A percentile compares a stretch with the other conserved stretches of the same genome.
phyloP scores from a whole-genome alignment of 2,113 vertebrate genomes.

The Ictalurus furcatus region DNA sequence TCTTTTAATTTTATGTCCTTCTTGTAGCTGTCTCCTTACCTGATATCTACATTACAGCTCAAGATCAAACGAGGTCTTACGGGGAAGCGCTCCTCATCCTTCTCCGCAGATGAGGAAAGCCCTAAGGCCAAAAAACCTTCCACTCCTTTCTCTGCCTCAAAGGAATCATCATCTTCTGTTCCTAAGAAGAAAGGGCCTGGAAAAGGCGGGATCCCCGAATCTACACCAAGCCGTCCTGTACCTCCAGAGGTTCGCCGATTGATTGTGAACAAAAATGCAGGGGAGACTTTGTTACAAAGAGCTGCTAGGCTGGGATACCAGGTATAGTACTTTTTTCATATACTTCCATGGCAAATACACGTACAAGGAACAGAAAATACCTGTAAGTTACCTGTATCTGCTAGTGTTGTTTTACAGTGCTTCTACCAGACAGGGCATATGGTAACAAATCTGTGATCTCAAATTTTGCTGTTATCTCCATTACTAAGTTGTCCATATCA shows the following conservation, averaged over 20 bases:
- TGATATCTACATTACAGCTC: slow-evolving; percentile 58
- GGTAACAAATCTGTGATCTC: too few species aligned
- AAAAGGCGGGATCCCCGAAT: slow-evolving; percentile 70
- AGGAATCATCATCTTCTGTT: slow-evolving; percentile 62
- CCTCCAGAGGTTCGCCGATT: slow-evolving; percentile 91
- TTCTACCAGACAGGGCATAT: not conserved
- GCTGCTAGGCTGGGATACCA: slow-evolving; percentile 95
- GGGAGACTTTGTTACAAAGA: slow-evolving; percentile 92
- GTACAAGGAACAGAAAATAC: not conserved
- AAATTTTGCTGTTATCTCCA: not conserved
- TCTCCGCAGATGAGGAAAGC: slow-evolving; percentile 56
- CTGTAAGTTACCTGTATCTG: not conserved
- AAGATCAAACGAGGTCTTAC: slow-evolving; percentile 69
- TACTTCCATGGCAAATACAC: not conserved
- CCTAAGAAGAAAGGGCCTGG: slow-evolving; percentile 73
- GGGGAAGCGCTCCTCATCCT: slow-evolving; percentile 65
- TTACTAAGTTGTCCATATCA: not conserved
- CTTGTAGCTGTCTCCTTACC: slow-evolving; percentile 38
- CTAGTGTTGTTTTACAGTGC: not conserved
- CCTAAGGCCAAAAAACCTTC: slow-evolving; percentile 69
- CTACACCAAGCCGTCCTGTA: slow-evolving; percentile 71
- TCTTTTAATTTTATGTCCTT: slow-evolving; percentile 32
- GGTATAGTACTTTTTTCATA: slow-evolving; percentile 65
- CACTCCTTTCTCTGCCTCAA: slow-evolving; percentile 65
- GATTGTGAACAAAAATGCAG: slow-evolving; percentile 97